These are phyloP conservation scores for Cirrhinus molitorella DNA, from an alignment of 2,797 vertebrate species.

Conservation along the genomic window DNA sequence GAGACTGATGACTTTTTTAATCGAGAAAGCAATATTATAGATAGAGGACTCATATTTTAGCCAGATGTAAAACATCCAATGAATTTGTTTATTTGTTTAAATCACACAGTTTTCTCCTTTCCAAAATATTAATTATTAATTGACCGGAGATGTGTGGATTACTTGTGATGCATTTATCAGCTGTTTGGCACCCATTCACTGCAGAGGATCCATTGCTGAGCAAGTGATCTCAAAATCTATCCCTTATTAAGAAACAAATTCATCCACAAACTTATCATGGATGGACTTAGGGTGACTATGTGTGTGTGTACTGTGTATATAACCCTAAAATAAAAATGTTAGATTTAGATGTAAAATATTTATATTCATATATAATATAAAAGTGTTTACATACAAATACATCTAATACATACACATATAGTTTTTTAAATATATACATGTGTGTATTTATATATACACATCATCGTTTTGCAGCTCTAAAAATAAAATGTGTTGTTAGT, in stretches of 20 bases:
- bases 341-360: too few species aligned
- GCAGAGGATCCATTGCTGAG: background rate
- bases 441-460: too few species aligned
- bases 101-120: too few species aligned
- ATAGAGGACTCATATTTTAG: background rate
- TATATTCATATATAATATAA: too few species aligned
- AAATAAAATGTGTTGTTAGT: background rate
- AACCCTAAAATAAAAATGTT: too few species aligned
- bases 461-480: too few species aligned
- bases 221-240: background rate
- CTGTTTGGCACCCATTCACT: background rate
- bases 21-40: background rate
- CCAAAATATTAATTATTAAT: background rate
- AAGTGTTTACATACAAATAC: too few species aligned
- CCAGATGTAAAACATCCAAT: too few species aligned
- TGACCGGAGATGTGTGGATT: background rate
- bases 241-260: background rate
- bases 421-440: too few species aligned
- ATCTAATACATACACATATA: too few species aligned
- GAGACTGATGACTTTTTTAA: background rate
- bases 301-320: too few species aligned
- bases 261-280: background rate
- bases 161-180: background rate
- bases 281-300: background rate
- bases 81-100: too few species aligned